Base-by-base conservation (phyloP, 2,888 invertebrate species). In the Resseliella maxima region DNA sequence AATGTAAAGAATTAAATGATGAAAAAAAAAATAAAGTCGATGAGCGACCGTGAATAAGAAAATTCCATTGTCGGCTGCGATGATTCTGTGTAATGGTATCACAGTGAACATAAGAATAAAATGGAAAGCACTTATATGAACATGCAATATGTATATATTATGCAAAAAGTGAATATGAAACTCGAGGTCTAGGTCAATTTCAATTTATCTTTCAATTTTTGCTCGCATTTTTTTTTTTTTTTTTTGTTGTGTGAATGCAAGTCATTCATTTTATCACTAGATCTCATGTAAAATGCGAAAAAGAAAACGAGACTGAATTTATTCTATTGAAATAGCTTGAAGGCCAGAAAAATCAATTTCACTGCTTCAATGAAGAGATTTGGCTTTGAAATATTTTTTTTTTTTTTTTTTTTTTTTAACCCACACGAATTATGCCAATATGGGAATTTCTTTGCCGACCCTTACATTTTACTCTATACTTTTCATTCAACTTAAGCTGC, bases 151-250 rank as follows among this genome's bases (percentile, higher is more conserved):
- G n/a, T n/a, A n/a, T n/a, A n/a, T n/a, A n/a, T n/a, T n/a, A n/a
- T 31, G 31, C 18, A 31, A 72, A 72, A 27, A 72, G 72, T 72
- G 72, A 12, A 24, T 24, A 59, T 59, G 1, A 24, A 27, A 35
- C 31, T 72, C 72, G 72, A 72, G 72, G 72, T 72, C 72, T 72
- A 72, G 72, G 72, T 72, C 72, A 72, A 72, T 72, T 72, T 72
- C 10, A 72, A 31, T 72, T 72, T 72, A 72, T 72, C 72, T 15
- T 59, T 59, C 12, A 59, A 24, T 24, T 59, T 59, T n/a, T 59
- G n/a, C 59, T 59, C 3, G 24, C 6, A 41, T 41, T 41, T 5
- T 41, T 50, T 2, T 50, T 50, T 50, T 18, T 10, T 10, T 45
- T 59, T 59, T 24, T 5, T 24, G 27, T 59, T 59, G 59, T 12